Conservation (phyloP, 2,888 invertebrate genomes). For the Mystacides longicornis region DNA sequence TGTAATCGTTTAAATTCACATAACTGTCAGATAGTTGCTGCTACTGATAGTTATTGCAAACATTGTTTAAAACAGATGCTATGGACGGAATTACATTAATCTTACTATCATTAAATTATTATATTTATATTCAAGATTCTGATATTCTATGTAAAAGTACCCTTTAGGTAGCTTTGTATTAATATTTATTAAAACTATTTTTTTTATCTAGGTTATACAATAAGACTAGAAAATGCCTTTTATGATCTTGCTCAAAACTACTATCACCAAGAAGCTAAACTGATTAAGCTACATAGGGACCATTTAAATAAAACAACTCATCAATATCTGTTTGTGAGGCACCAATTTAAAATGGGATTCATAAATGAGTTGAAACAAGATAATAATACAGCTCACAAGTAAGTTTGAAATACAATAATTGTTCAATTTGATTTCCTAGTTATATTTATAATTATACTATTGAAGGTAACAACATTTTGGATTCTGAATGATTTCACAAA, state of each 20-base stretch:
- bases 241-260: slow-evolving; percentile 88
- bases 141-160: slow-evolving; percentile 6
- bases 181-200: slow-evolving; percentile 11
- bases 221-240: slow-evolving; percentile 86
- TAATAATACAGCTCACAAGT: slow-evolving; percentile 74
- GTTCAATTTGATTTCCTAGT: no score
- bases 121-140: slow-evolving; percentile 5
- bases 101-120: no score
- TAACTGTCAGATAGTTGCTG: no score
- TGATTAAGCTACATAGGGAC: slow-evolving; percentile 82
- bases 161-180: background rate
- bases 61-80: no score
- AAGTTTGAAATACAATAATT: no score
- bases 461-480: no score
- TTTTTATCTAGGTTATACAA: slow-evolving; percentile 43
- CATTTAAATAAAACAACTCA: slow-evolving; percentile 86
- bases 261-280: slow-evolving; percentile 83
- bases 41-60: no score
- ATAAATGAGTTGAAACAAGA: slow-evolving; percentile 92
- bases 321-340: slow-evolving; percentile 86
- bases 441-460: no score
- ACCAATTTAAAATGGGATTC: slow-evolving; percentile 96
- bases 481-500: no score
- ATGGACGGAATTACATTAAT: no score
- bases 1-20: no score